These are phyloP conservation scores for Orestias chungarensis DNA, from an alignment of 2,797 vertebrate species.

Conservation along the genomic window DNA sequence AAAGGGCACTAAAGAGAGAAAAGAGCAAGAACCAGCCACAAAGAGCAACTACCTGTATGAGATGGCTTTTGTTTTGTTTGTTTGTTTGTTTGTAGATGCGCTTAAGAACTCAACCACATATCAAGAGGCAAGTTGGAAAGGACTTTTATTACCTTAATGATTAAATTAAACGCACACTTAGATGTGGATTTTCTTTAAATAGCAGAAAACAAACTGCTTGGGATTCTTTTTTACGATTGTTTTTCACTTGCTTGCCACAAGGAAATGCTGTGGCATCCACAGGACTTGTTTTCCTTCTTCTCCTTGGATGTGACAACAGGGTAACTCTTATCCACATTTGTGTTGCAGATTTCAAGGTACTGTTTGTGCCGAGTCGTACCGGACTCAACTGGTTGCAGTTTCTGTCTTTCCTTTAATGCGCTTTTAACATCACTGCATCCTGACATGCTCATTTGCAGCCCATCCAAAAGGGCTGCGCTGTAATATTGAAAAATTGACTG, in stretches of 20 bases:
- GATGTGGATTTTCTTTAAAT: constrained; percentile 65
- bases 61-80: constrained; percentile 46
- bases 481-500: constrained; percentile 37
- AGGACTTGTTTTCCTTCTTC: constrained; percentile 42
- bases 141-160: constrained; percentile 60
- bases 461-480: constrained; percentile 17
- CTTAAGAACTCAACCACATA: constrained; percentile 71
- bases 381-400: constrained; percentile 57
- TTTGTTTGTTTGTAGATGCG: constrained; percentile 46
- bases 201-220: constrained; percentile 39
- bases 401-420: constrained; percentile 49
- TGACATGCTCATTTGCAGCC: constrained; percentile 42
- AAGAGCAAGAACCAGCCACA: constrained; percentile 44
- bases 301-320: constrained; percentile 80
- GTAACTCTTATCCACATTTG: constrained; percentile 73
- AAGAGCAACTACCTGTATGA: constrained; percentile 71
- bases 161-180: constrained; percentile 58
- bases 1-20: constrained; percentile 56
- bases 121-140: constrained; percentile 62
- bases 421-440: constrained; percentile 50
- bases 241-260: constrained; percentile 55
- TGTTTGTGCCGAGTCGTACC: constrained; percentile 39
- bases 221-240: constrained; percentile 46
- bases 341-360: constrained; percentile 49
- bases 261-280: constrained; percentile 47